Evolutionary conservation across 2,797 vertebrate genomes (phyloP), one percentile per base, ranked within the genome.

Genomic region (Aselliscus stoliczkanus): DNA sequence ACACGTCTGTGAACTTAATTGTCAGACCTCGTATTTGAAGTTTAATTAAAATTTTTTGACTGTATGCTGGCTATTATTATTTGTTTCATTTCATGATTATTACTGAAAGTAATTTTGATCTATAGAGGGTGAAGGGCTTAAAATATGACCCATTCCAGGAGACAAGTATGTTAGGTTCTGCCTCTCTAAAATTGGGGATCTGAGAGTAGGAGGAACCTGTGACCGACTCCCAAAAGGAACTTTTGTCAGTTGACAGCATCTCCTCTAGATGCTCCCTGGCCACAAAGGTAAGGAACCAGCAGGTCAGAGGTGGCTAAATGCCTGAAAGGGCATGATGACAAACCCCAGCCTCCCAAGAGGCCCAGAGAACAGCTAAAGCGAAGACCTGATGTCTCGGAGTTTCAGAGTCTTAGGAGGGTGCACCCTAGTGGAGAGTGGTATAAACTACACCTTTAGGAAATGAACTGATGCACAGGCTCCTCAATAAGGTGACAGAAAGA

Each of bases 311-410:
- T 3, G 25, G 52, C 44, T 42, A 54, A 18, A 1, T 5, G 4
- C 31, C 47, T 0, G 13, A 17, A 52, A 70, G 62, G 23, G 18
- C 1, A 1, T 18, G 76, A 9, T 2, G 4, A 29, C 17, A 12
- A 9, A 44, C 50, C 25, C 62, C 14, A 18, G 42, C 3, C 42
- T 25, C 14, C 29, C 29, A 4, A 25, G 37, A 18, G 27, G 21
- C 29, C 56, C 42, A 25, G 81, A 67, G 29, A 21, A 67, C 11
- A 2, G 18, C 13, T 8, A 23, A 31, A 34, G 42, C 18, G 39
- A 13, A 75, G 37, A 39, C 37, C n/a, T 14, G 21, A 11, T 15
- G 4, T 23, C 44, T 15, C 42, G 58, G 65, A 58, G 60, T 67
- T 86, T 92, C 72, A 60, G 50, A 9, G 34, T 54, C 42, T 83